Base-by-base conservation (phyloP, 2,888 invertebrate genomes). In the Drosophila mayaguana region DNA sequence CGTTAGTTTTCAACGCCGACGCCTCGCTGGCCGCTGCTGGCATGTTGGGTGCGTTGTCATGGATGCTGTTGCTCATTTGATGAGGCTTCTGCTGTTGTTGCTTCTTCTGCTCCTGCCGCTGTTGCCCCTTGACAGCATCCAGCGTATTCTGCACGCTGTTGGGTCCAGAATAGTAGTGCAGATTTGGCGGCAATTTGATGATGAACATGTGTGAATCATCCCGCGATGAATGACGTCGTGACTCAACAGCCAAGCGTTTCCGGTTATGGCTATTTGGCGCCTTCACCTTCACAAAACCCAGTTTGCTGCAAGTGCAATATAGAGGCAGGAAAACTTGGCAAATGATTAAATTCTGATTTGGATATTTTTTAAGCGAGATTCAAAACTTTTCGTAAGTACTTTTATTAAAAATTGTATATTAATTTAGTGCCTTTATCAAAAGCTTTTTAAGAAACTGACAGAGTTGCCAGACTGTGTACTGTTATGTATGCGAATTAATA, bases 131-230 rank as follows among this genome's bases (percentile, higher is more conserved):
- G 53, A 65, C 20, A 22, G 14, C 65, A 68, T 82, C 79, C 70
- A 88, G 73, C 43, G 82, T 77, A 80, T 87, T 90, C 80, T 79
- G 73, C 9, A 60, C 51, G 63, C 61, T 72, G 68, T 95, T 95
- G 32, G 95, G 94, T 84, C 95, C 94, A 6, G 95, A 95, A 93
- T 97, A 97, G 92, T 97, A 97, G 84, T 96, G 96, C 18, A 95
- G 96, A 92, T 96, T 96, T n/a, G 97, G 96, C 0, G 97, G 97
- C 57, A 97, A 93, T 91, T 97, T 97, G 79, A 97, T 96, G 91
- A 97, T 95, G 94, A 95, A 97, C 95, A 97, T 96, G 93, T 97
- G 96, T 38, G 97, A 97, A 92, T 97, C 97, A 79, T 96, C 96
- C 0, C 95, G 95, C 77, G 94, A 92, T 65, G 95, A 94, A 91